These are phyloP conservation scores for Tubulanus polymorphus DNA, from an alignment of 2,888 invertebrate species.

Conservation along the genomic window DNA sequence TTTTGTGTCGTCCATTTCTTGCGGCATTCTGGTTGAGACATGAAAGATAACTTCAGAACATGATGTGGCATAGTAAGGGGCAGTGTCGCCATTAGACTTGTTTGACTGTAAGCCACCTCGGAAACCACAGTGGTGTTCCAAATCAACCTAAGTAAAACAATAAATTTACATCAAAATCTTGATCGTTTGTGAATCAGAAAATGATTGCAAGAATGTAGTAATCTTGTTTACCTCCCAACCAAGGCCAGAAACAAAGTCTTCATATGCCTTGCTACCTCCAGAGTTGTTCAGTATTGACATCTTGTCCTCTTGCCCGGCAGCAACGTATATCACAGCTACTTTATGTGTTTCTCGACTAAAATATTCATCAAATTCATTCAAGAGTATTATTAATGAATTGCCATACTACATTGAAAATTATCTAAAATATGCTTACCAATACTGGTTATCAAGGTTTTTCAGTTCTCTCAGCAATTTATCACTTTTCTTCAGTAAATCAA, in stretches of 20 bases:
- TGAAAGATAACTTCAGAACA: constrained; percentile 94
- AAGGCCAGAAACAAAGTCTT: constrained; percentile 65
- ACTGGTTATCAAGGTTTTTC: constrained; percentile 84
- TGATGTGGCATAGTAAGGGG: constrained; percentile 91
- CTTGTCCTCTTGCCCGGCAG: constrained; percentile 93
- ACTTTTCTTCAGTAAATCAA: constrained; percentile 81
- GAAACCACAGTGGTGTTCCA: constrained; percentile 93
- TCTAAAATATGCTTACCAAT: constrained; percentile 30
- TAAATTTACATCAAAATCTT: no score
- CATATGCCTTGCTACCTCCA: constrained; percentile 88
- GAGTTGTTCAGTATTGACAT: constrained; percentile 87
- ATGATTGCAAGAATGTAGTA: no score
- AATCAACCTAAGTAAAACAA: constrained; percentile 64
- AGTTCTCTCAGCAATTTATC: constrained; percentile 86
- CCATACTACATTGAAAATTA: background rate
- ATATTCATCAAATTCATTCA: no score
- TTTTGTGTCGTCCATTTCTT: constrained; percentile 62
- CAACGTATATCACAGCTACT: constrained; percentile 95
- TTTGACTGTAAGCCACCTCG: constrained; percentile 81
- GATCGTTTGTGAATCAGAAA: no score
- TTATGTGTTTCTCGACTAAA: constrained; percentile 55
- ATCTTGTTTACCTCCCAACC: constrained; percentile 69
- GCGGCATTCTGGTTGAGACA: constrained; percentile 95
- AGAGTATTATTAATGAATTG: no score
- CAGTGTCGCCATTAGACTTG: constrained; percentile 74